Conservation (phyloP, 2,888 invertebrate species). For the Ptilodon capucinus region DNA sequence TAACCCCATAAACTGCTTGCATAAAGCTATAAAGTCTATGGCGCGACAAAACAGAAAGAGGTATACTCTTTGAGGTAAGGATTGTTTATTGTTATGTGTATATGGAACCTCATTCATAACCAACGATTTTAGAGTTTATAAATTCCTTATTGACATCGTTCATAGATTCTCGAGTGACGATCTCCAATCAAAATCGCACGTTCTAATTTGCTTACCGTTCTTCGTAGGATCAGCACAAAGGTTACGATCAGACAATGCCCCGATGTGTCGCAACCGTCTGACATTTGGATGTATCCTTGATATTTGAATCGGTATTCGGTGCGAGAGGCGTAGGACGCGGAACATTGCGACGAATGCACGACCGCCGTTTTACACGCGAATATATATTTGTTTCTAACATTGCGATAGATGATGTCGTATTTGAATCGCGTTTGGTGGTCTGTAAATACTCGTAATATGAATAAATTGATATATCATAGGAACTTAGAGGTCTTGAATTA, state of each 20-base stretch:
- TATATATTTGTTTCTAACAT: slow-evolving; percentile 23
- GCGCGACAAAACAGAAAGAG: no score
- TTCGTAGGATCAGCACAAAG: slow-evolving; percentile 42
- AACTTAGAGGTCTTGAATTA: background rate
- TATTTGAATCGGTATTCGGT: slow-evolving; percentile 74
- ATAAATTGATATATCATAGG: slow-evolving; percentile 4
- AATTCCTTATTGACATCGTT: no score
- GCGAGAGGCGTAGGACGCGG: slow-evolving; percentile 67
- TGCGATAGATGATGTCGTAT: slow-evolving; percentile 16
- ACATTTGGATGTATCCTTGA: slow-evolving; percentile 80
- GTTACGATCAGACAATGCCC: slow-evolving; percentile 57
- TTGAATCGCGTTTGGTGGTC: slow-evolving; percentile 8
- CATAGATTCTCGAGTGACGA: slow-evolving; percentile 28
- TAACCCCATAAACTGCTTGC: no score
- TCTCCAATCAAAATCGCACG: slow-evolving; percentile 33
- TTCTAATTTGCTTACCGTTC: slow-evolving; percentile 34
- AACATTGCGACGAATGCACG: slow-evolving; percentile 42
- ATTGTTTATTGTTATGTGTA: no score
- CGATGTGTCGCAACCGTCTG: slow-evolving; percentile 63
- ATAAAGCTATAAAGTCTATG: no score
- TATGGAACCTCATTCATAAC: no score
- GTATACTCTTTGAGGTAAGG: no score
- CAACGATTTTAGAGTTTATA: no score
- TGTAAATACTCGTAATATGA: slow-evolving; percentile 13
- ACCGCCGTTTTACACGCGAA: slow-evolving; percentile 25